Conservation (phyloP, 1,140 invertebrate genomes). For the Papilio xuthus region DNA sequence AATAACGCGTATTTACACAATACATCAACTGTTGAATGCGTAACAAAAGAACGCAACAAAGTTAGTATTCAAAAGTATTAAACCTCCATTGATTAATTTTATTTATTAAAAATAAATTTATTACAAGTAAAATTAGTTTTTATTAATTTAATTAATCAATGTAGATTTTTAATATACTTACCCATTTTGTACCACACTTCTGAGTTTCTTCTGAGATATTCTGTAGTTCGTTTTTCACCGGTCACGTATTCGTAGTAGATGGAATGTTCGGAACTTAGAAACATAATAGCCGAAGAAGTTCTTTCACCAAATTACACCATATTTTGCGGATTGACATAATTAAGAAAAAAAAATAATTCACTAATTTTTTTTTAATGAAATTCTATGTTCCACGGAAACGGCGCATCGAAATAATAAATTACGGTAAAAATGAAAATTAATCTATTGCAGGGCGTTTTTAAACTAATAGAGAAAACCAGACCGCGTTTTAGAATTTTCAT, state of each 20-base stretch:
- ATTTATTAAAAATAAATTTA: neutral
- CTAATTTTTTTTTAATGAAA: neutral
- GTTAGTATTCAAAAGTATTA: neutral
- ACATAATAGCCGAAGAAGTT: neutral
- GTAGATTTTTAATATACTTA: neutral
- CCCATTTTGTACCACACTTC: conserved; percentile 17
- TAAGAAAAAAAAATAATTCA: neutral
- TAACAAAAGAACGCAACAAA: neutral
- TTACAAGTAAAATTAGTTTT: neutral
- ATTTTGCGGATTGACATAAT: neutral
- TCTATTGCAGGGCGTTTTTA: neutral
- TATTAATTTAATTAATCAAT: neutral
- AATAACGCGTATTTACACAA: neutral
- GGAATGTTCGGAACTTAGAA: conserved; percentile 1
- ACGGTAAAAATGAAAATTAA: neutral
- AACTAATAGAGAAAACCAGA: neutral
- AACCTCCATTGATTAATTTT: neutral
- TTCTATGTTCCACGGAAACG: neutral
- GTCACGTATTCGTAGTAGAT: conserved; percentile 22
- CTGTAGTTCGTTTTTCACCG: neutral
- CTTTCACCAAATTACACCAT: neutral
- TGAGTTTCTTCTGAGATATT: neutral
- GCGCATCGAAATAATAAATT: conserved; percentile 5
- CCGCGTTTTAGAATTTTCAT: conserved; percentile 4
- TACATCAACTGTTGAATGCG: neutral